Evolutionary conservation across 2,888 invertebrate species (phyloP).

Genomic region (Melanargia galathea): DNA sequence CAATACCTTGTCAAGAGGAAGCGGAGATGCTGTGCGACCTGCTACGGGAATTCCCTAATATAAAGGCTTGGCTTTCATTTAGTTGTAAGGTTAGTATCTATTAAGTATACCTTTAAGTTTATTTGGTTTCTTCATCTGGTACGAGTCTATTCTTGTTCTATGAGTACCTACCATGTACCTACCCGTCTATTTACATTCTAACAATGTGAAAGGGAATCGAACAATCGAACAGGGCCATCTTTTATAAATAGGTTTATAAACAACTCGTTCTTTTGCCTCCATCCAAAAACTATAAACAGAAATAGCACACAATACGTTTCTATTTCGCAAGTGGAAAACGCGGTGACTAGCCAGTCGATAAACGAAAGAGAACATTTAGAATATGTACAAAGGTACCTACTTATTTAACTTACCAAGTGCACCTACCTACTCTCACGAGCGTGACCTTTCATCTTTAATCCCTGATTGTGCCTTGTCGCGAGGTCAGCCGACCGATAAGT

Average conservation of each 20-base stretch:
- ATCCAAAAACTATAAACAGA: conserved; percentile 5
- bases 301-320: conserved; percentile 6
- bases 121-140: too few relatives aligned
- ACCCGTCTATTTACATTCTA: neutral
- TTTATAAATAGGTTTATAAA: conserved; percentile 5
- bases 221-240: neutral
- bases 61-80: conserved; percentile 94
- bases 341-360: conserved; percentile 8
- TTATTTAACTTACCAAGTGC: conserved; percentile 12
- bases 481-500: conserved; percentile 28
- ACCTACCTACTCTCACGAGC: neutral
- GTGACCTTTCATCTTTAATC: conserved; percentile 25
- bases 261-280: neutral
- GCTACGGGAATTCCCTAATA: conserved; percentile 88
- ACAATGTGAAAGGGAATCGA: neutral
- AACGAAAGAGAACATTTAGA: conserved; percentile 10
- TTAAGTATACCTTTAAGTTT: too few relatives aligned
- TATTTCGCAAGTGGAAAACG: conserved; percentile 15
- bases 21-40: conserved; percentile 91
- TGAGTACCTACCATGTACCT: too few relatives aligned
- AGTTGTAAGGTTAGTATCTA: conserved; percentile 87
- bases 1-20: conserved; percentile 94
- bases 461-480: conserved; percentile 25
- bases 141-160: too few relatives aligned
- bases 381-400: conserved; percentile 20